Evolutionary conservation across 2,888 invertebrate genomes (phyloP), one percentile per base, ranked within the genome.

Genomic region (Galeruca laticollis): DNA sequence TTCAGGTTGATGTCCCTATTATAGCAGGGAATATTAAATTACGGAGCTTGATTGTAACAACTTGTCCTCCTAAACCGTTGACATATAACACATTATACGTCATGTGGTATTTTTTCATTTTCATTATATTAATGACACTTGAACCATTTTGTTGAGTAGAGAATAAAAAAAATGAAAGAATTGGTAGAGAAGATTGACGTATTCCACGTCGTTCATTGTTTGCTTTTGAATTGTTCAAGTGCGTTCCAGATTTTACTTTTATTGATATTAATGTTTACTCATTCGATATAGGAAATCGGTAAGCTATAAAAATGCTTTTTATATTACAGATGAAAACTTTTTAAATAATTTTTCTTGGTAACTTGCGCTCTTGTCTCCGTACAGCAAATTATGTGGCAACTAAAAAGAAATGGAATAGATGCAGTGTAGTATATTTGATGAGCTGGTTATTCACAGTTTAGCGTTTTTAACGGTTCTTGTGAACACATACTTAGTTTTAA

Each of bases 21-120:
- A 77, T 73, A 71, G 73, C 66, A 70, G 67, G 72, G 75, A 74
- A 76, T 78, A 76, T 78, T 75, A 77, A 77, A 78, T 78, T 76
- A 77, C 75, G 67, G 35, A 56, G 73, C 74, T 69, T 68, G 76
- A 78, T 76, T 75, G 75, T 75, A 77, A 75, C 77, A 75, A 78
- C 75, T 77, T 76, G 77, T 77, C 78, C 74, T 74, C 72, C 74
- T 70, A 67, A 72, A 70, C 73, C 76, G 77, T 72, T 75, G 76
- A 77, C 77, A 76, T 75, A 73, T 71, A 71, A 65, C 75, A 73
- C 75, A 61, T 75, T 72, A 68, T 75, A 75, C 76, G 73, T 75
- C 75, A 73, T 72, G 73, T 72, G 74, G 75, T 70, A 75, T 70
- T 76, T 76, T 74, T 75, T 74, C 73, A 73, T 75, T 77, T 77